phyloP scores from a whole-genome alignment of 2,113 vertebrate species.

The Pluvialis apricaria region DNA sequence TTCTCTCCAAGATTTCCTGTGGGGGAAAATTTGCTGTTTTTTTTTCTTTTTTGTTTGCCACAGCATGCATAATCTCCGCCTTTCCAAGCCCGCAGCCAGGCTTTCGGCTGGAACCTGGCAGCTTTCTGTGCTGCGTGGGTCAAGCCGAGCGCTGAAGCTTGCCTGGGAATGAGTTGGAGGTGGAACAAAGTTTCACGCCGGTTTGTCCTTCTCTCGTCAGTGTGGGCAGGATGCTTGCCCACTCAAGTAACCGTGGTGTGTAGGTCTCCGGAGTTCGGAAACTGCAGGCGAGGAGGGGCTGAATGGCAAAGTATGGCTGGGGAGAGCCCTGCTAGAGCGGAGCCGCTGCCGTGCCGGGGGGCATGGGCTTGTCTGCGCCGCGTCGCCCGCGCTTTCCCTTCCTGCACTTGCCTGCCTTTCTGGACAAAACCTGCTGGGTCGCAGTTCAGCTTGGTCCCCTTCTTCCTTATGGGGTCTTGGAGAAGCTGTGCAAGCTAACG shows the following conservation, averaged over 20 bases:
- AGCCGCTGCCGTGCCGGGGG: rapidly evolving
- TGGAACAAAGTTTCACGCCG: background rate
- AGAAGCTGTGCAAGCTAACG: background rate
- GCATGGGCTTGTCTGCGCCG: background rate
- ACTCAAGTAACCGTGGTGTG: background rate
- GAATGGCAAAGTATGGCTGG: background rate
- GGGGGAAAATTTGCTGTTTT: background rate
- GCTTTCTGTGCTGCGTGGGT: background rate
- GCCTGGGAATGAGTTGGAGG: background rate
- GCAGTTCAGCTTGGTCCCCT: background rate
- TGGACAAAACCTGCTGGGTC: background rate
- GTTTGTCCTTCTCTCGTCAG: background rate
- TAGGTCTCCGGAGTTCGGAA: background rate
- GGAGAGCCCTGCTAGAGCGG: background rate
- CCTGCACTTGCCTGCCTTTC: rapidly evolving
- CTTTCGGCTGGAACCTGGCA: background rate
- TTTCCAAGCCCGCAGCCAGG: background rate
- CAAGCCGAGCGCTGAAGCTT: background rate
- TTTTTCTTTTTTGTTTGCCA: background rate
- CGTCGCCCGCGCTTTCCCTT: background rate
- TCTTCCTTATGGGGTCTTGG: background rate
- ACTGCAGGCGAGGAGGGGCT: background rate
- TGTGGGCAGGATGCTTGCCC: background rate
- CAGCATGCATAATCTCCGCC: background rate
- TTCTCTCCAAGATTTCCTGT: background rate